phyloP scores from a whole-genome alignment of 92 coral and sea anemone genomes.

The Epizoanthus ramosus region DNA sequence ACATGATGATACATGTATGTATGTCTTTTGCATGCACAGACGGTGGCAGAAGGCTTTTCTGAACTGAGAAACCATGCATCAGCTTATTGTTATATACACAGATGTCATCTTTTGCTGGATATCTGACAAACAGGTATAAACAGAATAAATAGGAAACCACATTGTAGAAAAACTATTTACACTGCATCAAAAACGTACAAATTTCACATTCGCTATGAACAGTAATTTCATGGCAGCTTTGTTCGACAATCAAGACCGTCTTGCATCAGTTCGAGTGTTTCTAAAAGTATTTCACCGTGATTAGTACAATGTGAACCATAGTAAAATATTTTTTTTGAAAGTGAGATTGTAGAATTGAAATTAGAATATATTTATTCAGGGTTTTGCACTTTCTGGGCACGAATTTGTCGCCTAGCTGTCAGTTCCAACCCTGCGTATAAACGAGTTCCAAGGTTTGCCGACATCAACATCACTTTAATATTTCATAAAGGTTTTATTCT shows the following conservation, averaged over 20 bases:
- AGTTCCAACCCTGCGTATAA: not conserved
- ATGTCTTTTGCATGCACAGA: not conserved
- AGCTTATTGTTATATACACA: not conserved
- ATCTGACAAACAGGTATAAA: not conserved
- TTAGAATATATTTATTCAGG: not conserved
- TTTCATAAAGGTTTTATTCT: not conserved
- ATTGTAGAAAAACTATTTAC: conserved; percentile 32
- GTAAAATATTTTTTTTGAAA: not conserved
- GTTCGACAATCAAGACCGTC: not conserved
- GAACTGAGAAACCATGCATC: not conserved
- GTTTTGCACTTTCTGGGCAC: not conserved
- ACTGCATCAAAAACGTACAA: not conserved
- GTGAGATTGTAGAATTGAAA: not conserved
- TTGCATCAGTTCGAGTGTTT: not conserved
- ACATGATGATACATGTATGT: no score
- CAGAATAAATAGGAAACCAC: conserved; percentile 28
- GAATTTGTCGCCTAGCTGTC: conserved; percentile 6
- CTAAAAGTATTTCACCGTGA: not conserved
- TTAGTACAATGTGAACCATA: not conserved
- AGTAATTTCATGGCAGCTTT: not conserved
- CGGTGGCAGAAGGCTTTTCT: not conserved
- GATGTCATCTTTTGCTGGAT: not conserved
- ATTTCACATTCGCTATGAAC: not conserved
- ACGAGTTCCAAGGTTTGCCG: not conserved
- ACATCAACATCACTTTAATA: conserved; percentile 14